Evolutionary conservation across 1,140 invertebrate genomes (phyloP), one percentile per base, ranked within the genome.

Genomic region (Pachyrhynchus sulphureomaculatus): DNA sequence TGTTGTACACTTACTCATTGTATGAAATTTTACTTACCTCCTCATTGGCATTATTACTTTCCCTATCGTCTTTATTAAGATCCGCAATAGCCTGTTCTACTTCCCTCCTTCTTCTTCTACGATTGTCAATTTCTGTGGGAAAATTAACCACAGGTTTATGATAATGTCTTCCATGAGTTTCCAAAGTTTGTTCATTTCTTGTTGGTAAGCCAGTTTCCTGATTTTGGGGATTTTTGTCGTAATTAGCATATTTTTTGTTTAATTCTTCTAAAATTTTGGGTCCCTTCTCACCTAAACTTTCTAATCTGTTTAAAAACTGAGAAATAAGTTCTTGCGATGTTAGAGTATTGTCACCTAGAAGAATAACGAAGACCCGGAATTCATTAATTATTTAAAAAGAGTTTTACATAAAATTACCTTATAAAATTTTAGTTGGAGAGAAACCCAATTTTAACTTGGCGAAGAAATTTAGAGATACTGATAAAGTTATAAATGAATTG

Each of bases 301-400:
- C 76, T 5, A 87, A 71, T 64, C 80, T 83, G 8, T 74, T 74
- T n/a, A 86, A 65, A 2, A 87, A 75, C 17, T 84, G 82, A 57
- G 81, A 75, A 44, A 84, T 81, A 0, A 86, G 74, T 72, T 87
- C 85, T 6, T 75, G 78, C 0, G 85, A 86, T 17, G 75, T 78
- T 5, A 47, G 48, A 23, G 15, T 2, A 1, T 4, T 20, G n/a
- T n/a, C n/a, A n/a, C 3, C 32, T 24, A 44, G 10, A 13, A 34
- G 37, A 49, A n/a, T n/a, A n/a, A n/a, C n/a, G n/a, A n/a, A n/a
- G n/a, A n/a, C n/a, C n/a, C n/a, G n/a, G n/a, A n/a, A n/a, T n/a
- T n/a, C n/a, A n/a, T n/a, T n/a, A n/a, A n/a, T n/a, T n/a, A n/a
- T n/a, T n/a, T n/a, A n/a, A n/a, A n/a, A n/a, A n/a, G n/a, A n/a